Conservation (phyloP, 2,113 vertebrate species). For the Atractosteus spatula region DNA sequence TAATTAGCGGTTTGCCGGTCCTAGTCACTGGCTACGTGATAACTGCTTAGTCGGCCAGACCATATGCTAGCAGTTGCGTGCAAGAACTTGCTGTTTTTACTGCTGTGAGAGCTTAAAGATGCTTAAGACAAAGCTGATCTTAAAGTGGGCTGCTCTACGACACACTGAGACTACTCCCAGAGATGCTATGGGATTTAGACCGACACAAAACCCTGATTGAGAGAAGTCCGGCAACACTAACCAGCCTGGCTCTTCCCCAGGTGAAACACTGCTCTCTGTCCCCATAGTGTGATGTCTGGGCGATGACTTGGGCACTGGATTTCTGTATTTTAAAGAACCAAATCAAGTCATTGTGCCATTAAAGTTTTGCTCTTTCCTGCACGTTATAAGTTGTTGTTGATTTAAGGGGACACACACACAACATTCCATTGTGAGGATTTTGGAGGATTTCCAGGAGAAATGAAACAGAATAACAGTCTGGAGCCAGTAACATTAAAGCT, state of each 20-base stretch:
- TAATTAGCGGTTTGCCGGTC: neutral
- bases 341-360: too few species aligned
- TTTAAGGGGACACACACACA: too few species aligned
- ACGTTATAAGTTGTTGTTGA: too few species aligned
- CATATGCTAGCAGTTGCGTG: slow-evolving; percentile 43
- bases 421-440: too few species aligned
- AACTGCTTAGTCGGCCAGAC: neutral
- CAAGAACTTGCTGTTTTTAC: slow-evolving; percentile 34
- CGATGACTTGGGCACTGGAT: too few species aligned
- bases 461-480: too few species aligned
- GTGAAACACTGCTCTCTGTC: slow-evolving; percentile 35
- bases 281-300: too few species aligned
- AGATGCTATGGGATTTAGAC: slow-evolving; percentile 52
- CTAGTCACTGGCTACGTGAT: neutral
- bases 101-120: slow-evolving; percentile 26
- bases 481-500: too few species aligned
- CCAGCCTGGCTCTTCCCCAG: slow-evolving; percentile 36
- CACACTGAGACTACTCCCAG: slow-evolving; percentile 35
- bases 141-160: slow-evolving; percentile 14
- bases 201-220: slow-evolving; percentile 50
- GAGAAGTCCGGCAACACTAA: slow-evolving; percentile 41
- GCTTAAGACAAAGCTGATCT: slow-evolving; percentile 58
- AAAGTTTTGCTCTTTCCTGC: too few species aligned
- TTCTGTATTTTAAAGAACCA: too few species aligned
- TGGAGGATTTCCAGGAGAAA: too few species aligned